Evolutionary conservation across 2,888 invertebrate genomes (phyloP).

Genomic region (Suillia variegata): DNA sequence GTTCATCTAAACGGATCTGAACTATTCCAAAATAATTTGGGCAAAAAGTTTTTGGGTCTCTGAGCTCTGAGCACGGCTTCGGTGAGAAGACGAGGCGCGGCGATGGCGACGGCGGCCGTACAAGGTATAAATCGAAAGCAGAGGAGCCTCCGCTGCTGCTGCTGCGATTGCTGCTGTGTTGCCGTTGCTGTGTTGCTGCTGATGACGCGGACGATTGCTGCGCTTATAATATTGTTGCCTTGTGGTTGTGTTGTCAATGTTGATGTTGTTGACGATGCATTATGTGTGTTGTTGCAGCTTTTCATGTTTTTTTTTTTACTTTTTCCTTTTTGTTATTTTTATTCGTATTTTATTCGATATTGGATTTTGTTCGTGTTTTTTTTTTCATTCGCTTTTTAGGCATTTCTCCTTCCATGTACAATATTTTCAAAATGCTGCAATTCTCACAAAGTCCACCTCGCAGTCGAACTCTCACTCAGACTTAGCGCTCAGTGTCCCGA

Average conservation of each 20-base stretch:
- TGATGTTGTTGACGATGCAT: slow-evolving; percentile 24
- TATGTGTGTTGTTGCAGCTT: slow-evolving; percentile 17
- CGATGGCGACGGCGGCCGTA: no score
- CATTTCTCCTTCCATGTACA: slow-evolving; percentile 35
- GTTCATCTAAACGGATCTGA: slow-evolving; percentile 61
- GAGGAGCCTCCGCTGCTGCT: slow-evolving; percentile 2
- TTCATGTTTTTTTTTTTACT: slow-evolving; percentile 9
- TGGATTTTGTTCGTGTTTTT: slow-evolving; percentile 8
- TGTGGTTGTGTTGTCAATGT: slow-evolving; percentile 27
- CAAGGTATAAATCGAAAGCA: no score
- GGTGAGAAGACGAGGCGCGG: not conserved
- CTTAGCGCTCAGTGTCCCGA: no score
- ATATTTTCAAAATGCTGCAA: not conserved
- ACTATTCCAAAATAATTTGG: slow-evolving; percentile 60
- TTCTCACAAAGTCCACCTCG: not conserved
- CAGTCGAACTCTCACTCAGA: not conserved
- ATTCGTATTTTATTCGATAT: slow-evolving; percentile 19
- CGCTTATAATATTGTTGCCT: slow-evolving; percentile 22
- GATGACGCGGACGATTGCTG: slow-evolving; percentile 10
- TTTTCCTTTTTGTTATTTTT: slow-evolving; percentile 17
- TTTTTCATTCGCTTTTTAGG: no score
- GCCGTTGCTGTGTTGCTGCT: not conserved
- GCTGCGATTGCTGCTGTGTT: not conserved
- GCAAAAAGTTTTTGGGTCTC: slow-evolving; percentile 54
- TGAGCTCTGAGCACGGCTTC: slow-evolving; percentile 8